These are phyloP conservation scores for Ditula angustiorana DNA, from an alignment of 2,888 invertebrate genomes.

Conservation along the genomic window DNA sequence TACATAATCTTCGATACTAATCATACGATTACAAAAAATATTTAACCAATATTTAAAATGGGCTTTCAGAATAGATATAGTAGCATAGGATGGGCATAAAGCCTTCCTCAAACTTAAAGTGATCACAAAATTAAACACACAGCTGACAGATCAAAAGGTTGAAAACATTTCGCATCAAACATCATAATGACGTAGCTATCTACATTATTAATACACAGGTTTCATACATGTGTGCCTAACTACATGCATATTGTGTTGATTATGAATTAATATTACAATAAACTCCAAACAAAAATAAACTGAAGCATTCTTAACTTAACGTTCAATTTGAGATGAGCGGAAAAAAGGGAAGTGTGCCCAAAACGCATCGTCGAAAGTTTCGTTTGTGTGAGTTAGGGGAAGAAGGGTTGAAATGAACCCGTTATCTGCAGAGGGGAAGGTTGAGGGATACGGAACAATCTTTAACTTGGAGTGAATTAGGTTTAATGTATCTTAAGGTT, in stretches of 20 bases:
- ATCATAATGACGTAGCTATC: constrained; percentile 23
- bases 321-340: not conserved
- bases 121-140: constrained; percentile 53
- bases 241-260: constrained; percentile 33
- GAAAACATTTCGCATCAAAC: constrained; percentile 43
- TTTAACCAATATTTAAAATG: too few relatives aligned
- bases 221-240: constrained; percentile 11
- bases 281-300: not conserved
- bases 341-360: constrained; percentile 2
- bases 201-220: constrained; percentile 29
- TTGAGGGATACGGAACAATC: constrained; percentile 32
- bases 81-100: too few relatives aligned
- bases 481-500: constrained; percentile 28
- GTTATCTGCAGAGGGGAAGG: constrained; percentile 57
- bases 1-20: too few relatives aligned
- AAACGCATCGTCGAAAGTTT: constrained; percentile 33
- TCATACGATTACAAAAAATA: too few relatives aligned
- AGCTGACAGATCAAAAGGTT: constrained; percentile 55
- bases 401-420: constrained; percentile 63
- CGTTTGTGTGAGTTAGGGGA: constrained; percentile 44
- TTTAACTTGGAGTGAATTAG: constrained; percentile 29
- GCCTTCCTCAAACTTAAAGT: constrained; percentile 50
- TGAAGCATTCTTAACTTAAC: not conserved
- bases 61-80: too few relatives aligned
- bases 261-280: constrained; percentile 25